A percentile compares a stretch with the other conserved stretches of the same genome.
Conservation (phyloP, 1,140 invertebrate species). For the Bombus ignitus region DNA sequence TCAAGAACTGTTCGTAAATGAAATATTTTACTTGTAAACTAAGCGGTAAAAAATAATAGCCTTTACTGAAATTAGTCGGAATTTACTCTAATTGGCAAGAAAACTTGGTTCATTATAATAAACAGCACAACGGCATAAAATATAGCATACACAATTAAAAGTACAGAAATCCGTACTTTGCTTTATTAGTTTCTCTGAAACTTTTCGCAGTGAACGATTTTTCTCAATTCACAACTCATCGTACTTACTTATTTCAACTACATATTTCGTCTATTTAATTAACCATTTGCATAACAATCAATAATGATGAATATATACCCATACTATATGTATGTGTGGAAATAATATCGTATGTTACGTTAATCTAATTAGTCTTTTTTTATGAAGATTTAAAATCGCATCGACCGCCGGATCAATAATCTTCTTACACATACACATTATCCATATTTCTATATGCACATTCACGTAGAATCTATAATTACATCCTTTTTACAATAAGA, state of each 20-base stretch:
- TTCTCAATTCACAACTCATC: neutral
- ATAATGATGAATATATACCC: neutral
- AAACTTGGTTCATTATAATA: constrained; percentile 17
- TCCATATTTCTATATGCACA: no score
- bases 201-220: neutral
- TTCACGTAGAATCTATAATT: no score
- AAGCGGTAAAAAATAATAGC: neutral
- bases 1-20: neutral
- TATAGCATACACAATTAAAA: constrained; percentile 4
- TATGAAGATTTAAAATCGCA: neutral
- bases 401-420: no score
- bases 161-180: constrained; percentile 3
- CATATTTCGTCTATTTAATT: neutral
- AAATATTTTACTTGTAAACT: neutral
- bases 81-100: constrained; percentile 3
- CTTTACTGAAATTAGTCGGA: neutral
- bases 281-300: neutral
- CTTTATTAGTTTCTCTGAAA: neutral
- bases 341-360: neutral
- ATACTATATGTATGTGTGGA: no score
- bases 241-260: neutral
- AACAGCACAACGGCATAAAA: neutral
- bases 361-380: neutral
- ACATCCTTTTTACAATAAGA: neutral
- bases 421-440: no score